Conservation (phyloP, 2,113 vertebrate species). For the Phalacrocorax pelagicus region DNA sequence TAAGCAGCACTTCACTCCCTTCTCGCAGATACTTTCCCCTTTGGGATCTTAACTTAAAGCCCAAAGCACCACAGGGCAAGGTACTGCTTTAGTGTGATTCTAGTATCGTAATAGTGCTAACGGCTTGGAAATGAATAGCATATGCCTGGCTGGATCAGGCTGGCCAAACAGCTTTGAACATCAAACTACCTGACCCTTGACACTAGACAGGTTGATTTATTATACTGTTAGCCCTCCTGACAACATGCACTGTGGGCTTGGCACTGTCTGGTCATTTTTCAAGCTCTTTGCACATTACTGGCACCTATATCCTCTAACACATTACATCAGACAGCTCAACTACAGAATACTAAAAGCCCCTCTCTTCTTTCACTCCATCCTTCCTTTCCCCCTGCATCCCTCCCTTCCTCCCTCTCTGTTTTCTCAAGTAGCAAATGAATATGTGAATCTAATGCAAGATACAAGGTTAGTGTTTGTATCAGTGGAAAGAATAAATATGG, state of each 20-base stretch:
- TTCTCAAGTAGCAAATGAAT: background rate
- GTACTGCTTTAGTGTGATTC: background rate
- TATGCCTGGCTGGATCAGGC: constrained; percentile 32
- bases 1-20: background rate
- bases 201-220: constrained; percentile 73
- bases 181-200: constrained; percentile 58
- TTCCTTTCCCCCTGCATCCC: background rate
- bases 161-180: constrained; percentile 39
- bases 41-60: background rate
- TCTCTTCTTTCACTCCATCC: background rate
- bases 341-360: constrained; percentile 56
- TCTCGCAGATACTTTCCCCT: background rate
- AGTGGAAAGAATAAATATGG: background rate
- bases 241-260: constrained; percentile 7
- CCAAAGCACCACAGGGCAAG: background rate
- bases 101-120: background rate
- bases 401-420: background rate
- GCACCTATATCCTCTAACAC: constrained; percentile 31
- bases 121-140: background rate
- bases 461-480: background rate
- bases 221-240: constrained; percentile 52
- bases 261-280: constrained; percentile 71
- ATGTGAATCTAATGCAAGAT: background rate
- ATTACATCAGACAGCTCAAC: constrained; percentile 28
- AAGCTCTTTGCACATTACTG: constrained; percentile 60